Percentiles rank a stretch among this genome's conserved stretches.
Evolutionary conservation across 2,888 invertebrate species (phyloP).

Genomic region (Phymatocera aterrima): DNA sequence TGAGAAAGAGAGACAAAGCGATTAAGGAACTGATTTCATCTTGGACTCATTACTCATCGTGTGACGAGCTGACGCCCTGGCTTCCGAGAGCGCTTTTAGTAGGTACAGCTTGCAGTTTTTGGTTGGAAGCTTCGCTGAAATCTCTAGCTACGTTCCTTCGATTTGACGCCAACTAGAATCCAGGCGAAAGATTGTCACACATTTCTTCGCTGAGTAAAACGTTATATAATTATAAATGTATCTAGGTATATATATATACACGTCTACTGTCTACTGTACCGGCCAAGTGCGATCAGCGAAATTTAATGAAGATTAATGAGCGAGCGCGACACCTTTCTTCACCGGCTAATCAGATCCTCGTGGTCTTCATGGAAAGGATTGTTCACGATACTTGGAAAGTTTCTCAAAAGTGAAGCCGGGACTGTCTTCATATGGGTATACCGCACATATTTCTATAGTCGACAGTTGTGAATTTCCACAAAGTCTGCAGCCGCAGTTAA

Average conservation of each 20-base stretch:
- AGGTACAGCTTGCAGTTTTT: constrained; percentile 30
- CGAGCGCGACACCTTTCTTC: neutral
- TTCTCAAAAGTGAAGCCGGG: neutral
- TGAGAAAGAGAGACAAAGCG: too few relatives aligned
- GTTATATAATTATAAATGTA: constrained; percentile 16
- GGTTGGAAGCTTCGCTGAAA: neutral
- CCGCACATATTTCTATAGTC: neutral
- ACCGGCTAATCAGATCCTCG: constrained; percentile 15
- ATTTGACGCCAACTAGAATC: constrained; percentile 36
- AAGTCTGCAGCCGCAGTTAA: neutral
- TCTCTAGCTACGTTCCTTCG: constrained; percentile 14
- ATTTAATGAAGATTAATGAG: constrained; percentile 42
- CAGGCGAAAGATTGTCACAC: constrained; percentile 29
- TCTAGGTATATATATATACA: too few relatives aligned
- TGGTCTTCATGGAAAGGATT: neutral
- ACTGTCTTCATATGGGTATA: neutral
- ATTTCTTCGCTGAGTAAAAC: neutral
- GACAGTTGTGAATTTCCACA: neutral
- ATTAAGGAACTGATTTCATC: constrained; percentile 44
- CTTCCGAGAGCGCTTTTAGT: neutral
- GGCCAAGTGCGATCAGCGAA: constrained; percentile 22
- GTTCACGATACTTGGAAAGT: neutral
- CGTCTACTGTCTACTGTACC: neutral
- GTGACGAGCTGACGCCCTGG: constrained; percentile 8
- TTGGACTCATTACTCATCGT: constrained; percentile 39